phyloP scores from a whole-genome alignment of 2,888 invertebrate genomes.

The Ophion ventricosus region DNA sequence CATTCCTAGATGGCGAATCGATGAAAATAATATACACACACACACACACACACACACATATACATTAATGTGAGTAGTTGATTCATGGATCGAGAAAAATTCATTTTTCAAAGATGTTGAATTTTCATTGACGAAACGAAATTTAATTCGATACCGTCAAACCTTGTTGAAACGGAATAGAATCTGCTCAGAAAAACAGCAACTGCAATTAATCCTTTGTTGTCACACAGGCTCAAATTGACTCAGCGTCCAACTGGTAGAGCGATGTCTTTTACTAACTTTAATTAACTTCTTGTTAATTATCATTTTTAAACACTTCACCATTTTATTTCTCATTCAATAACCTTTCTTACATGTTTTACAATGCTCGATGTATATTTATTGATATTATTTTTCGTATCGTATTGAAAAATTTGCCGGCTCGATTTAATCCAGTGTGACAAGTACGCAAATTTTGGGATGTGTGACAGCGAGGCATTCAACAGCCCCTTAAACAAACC shows the following conservation, averaged over 20 bases:
- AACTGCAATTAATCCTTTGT: too few species aligned
- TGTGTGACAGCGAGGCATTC: not conserved
- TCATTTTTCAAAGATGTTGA: not conserved
- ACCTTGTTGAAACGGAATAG: not conserved
- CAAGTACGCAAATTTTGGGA: too few species aligned
- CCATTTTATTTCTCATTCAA: not conserved
- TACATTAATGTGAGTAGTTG: slow-evolving; percentile 34
- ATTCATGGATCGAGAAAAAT: slow-evolving; percentile 27
- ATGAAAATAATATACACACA: not conserved
- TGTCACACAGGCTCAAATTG: too few species aligned
- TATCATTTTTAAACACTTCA: not conserved
- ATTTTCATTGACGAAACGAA: not conserved
- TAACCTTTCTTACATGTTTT: too few species aligned
- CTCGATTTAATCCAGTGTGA: not conserved
- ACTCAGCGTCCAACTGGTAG: too few species aligned
- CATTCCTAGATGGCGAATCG: not conserved
- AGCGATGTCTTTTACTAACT: too few species aligned
- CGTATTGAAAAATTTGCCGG: not conserved
- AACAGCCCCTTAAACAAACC: not conserved
- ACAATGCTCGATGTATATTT: too few species aligned
- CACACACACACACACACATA: slow-evolving; percentile 13
- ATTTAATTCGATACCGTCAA: not conserved
- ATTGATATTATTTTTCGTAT: too few species aligned
- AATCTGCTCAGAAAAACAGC: too few species aligned
- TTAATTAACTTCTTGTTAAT: not conserved